Conservation (phyloP, 2,888 invertebrate genomes). For the Anaspis maculata region DNA sequence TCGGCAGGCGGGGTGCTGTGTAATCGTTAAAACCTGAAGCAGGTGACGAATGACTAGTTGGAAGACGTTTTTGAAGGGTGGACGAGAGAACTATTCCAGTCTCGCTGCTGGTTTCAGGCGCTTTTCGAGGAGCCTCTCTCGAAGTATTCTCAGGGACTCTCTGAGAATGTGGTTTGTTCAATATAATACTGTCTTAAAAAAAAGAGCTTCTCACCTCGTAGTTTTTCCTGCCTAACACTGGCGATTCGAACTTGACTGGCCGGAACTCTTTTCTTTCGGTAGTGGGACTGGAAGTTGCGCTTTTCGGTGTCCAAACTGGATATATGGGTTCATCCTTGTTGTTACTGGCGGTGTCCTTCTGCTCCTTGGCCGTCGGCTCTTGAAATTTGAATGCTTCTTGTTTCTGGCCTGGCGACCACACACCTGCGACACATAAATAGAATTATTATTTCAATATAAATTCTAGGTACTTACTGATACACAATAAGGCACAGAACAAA, state of each 20-base stretch:
- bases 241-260: slow-evolving; percentile 69
- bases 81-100: slow-evolving; percentile 21
- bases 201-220: too few species aligned
- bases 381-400: slow-evolving; percentile 14
- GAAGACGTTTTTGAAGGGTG: slow-evolving; percentile 35
- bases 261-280: slow-evolving; percentile 69
- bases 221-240: slow-evolving; percentile 43
- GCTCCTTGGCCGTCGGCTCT: background rate
- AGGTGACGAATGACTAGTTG: slow-evolving; percentile 57
- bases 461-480: background rate
- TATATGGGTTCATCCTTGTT: slow-evolving; percentile 49
- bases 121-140: slow-evolving; percentile 26
- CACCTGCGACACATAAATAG: slow-evolving; percentile 36
- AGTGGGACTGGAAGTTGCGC: slow-evolving; percentile 63
- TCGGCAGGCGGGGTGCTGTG: slow-evolving; percentile 50
- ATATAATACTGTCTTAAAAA: background rate
- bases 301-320: slow-evolving; percentile 72
- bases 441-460: slow-evolving; percentile 1
- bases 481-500: too few species aligned
- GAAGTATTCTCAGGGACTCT: slow-evolving; percentile 2
- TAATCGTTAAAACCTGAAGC: slow-evolving; percentile 50
- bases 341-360: background rate
- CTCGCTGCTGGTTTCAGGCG: slow-evolving; percentile 22
- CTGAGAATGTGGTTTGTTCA: too few species aligned
- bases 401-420: slow-evolving; percentile 54